Evolutionary conservation across 2,888 invertebrate genomes (phyloP), one percentile per base, ranked within the genome.

Genomic region (Galerucella calmariensis): DNA sequence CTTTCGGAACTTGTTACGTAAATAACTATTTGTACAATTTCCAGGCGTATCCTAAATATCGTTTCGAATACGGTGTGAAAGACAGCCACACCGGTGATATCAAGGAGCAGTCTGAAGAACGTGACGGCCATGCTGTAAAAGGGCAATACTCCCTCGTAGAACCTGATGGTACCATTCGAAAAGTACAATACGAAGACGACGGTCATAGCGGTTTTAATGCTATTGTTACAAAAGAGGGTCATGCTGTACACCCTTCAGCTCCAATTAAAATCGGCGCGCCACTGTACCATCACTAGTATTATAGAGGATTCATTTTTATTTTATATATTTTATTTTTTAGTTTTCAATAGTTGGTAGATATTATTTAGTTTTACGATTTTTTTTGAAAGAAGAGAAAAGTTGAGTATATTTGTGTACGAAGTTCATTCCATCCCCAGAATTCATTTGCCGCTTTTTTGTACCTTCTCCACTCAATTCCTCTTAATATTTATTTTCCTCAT

Each of bases 71-170:
- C 81, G 92, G 93, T 73, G 92, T 92, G 41, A 91, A 92, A 83
- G 93, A 93, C 81, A 91, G 91, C 5, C 92, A 92, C 81, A 92
- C 93, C 10, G 93, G 93, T n/a, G 93, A 93, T 83, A 90, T 92
- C 72, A 93, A 93, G 84, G 91, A 92, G 44, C 93, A 93, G 82
- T 90, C 91, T 63, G 93, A 93, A 84, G 91, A 91, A 82, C 89
- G 92, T 79, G 92, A 92, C 84, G 94, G 94, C 5, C 92, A 94
- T 84, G 92, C 91, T 12, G 94, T 94, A 27, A 92, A 91, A 89
- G 94, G 94, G 85, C 91, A 92, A 83, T 92, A 92, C 83, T 91
- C 91, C 77, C 88, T 92, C 10, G 88, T 92, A 46, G 92, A 92
- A 81, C 91, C 92, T 12, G 92, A 91, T 81, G 92, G 92, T 82